A percentile compares a stretch with the other conserved stretches of the same genome.
phyloP scores from a whole-genome alignment of 1,140 invertebrate species.

The Caenorhabditis brenneri region DNA sequence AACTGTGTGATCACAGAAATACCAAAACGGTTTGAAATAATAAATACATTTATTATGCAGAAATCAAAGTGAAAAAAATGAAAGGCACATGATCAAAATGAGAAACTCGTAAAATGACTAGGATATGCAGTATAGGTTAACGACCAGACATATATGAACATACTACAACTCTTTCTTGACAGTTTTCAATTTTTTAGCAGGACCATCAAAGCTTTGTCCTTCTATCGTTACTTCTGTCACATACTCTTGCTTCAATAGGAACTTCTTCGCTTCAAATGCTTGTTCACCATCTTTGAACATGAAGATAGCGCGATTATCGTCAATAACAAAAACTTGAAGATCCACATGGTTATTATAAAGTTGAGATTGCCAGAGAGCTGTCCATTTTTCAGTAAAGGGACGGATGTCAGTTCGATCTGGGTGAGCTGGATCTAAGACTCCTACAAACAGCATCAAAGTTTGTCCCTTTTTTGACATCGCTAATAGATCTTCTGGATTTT shows the following conservation, averaged over 20 bases:
- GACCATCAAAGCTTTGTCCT: conserved; percentile 76
- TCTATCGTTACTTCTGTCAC: conserved; percentile 75
- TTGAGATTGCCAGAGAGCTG: conserved; percentile 56
- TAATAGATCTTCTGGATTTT: conserved; percentile 84
- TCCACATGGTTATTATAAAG: conserved; percentile 63
- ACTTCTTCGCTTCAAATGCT: conserved; percentile 93
- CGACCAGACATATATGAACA: background rate
- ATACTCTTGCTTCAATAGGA: conserved; percentile 82
- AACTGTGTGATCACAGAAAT: no score
- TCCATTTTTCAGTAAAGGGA: conserved; percentile 49
- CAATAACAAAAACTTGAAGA: conserved; percentile 79
- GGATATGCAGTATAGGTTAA: conserved; percentile 17
- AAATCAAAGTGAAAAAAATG: background rate
- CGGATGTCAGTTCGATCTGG: conserved; percentile 25
- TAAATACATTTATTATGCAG: background rate
- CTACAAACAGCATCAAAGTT: conserved; percentile 94
- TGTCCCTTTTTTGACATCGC: conserved; percentile 90
- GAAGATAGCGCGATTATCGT: conserved; percentile 88
- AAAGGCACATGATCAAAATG: background rate
- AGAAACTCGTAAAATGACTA: conserved; percentile 23
- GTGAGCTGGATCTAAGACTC: conserved; percentile 73
- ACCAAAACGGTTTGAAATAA: no score
- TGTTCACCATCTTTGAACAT: conserved; percentile 93
- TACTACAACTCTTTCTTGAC: conserved; percentile 74
- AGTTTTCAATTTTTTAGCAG: conserved; percentile 58